Base-by-base conservation (phyloP, 2,797 vertebrate genomes). In the Etheostoma nigrum region DNA sequence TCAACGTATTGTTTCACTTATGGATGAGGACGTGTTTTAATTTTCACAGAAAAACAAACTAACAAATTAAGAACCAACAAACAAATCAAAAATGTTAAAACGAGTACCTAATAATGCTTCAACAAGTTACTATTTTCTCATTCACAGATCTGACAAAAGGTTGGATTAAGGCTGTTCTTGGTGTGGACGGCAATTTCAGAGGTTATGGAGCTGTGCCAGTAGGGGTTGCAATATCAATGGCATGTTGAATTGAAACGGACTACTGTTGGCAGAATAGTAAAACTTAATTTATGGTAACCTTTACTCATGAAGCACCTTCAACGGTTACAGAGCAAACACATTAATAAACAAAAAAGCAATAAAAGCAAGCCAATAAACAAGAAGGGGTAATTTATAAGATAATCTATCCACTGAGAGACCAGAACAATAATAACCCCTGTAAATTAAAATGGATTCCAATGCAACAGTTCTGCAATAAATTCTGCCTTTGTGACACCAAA, bases 331-430 rank as follows among this genome's bases (percentile, higher is more conserved):
- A 61, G 23, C 9, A 25, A 74, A 64, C 55, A n/a, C 47, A 65
- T 57, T 58, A 76, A 76, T 71, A 63, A 52, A 53, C 23, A 72
- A 40, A 45, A 81, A 58, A 9, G 61, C 72, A 74, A 76, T 80
- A 61, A 84, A 65, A 51, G 15, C 36, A 14, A 71, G 21, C 49
- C 63, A 68, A 66, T 76, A 72, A 85, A 76, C 12, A 12, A 11
- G 53, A 23, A 14, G 47, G 14, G 21, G 25, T 66, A 57, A 78
- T 83, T 82, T 54, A 75, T 68, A 6, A 8, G 45, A 64, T 6
- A 40, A 73, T 57, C 47, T 36, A 49, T 64, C 60, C 55, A 16
- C 23, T 6, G 30, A 21, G 19, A 59, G 62, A 45, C 19, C 55
- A 60, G 10, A 51, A 47, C 76, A 63, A 45, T 53, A 72, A 67